phyloP scores from a whole-genome alignment of 2,797 vertebrate species.

The Lagorchestes hirsutus region DNA sequence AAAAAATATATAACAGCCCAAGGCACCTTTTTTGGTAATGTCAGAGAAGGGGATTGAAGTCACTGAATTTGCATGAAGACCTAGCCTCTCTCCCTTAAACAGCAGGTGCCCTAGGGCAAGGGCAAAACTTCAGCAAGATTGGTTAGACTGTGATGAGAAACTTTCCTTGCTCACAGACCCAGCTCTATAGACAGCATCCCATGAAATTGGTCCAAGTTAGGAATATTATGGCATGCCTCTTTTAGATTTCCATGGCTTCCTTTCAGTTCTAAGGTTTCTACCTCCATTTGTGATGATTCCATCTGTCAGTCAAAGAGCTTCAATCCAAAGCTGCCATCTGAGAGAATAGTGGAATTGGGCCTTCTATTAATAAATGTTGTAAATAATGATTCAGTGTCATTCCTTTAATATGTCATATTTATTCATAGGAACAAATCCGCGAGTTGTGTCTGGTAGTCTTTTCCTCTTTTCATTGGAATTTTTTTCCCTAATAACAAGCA shows the following conservation, averaged over 20 bases:
- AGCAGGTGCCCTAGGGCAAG: constrained; percentile 43
- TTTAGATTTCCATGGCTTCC: constrained; percentile 2
- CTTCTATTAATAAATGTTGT: constrained; percentile 47
- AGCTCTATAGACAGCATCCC: constrained; percentile 5
- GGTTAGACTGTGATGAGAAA: constrained; percentile 14
- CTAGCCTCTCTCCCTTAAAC: constrained; percentile 36
- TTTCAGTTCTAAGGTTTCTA: constrained; percentile 55
- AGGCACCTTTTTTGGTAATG: constrained; percentile 29
- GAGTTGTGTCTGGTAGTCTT: constrained; percentile 9
- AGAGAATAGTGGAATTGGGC: constrained; percentile 32
- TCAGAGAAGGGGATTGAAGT: constrained; percentile 57
- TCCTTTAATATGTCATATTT: constrained; percentile 37
- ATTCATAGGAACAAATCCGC: constrained; percentile 25
- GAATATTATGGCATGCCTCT: constrained; percentile 30
- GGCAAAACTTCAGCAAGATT: constrained; percentile 41
- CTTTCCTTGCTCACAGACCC: constrained; percentile 11
- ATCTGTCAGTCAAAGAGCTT: constrained; percentile 45
- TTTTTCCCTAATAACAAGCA: constrained; percentile 27
- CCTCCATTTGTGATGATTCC: constrained; percentile 45
- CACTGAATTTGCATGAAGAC: constrained; percentile 62
- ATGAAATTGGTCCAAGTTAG: constrained; percentile 32
- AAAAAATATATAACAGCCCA: background rate
- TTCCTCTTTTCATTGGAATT: constrained; percentile 35
- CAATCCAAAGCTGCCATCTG: background rate
- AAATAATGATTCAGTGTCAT: constrained; percentile 28